Evolutionary conservation across 2,113 vertebrate species (phyloP), one percentile per base, ranked within the genome.

Genomic region (Myodes glareolus): DNA sequence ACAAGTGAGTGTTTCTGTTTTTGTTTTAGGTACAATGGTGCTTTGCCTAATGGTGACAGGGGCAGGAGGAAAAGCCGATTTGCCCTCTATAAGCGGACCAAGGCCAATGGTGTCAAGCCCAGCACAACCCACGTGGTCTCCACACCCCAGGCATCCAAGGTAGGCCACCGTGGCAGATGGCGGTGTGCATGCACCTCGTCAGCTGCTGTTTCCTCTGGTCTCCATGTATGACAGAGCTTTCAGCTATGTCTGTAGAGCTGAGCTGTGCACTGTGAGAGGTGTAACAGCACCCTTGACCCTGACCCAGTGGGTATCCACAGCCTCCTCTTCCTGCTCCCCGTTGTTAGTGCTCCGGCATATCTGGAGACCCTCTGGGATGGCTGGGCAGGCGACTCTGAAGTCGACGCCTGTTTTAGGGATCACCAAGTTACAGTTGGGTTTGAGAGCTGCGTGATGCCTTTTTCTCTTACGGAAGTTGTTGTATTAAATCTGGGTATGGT

Each of bases 41-140:
- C 99, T 88, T 99, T 99, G 95, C 99, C 99, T 85, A 99, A 98
- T 16, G 99, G 99, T 97, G 99, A 99, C 98, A 98, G 99, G 95
- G 99, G 99, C 36, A 99, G 99, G 96, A 99, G 99, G 98, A 99
- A 99, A 99, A 99, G 99, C 99, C 99, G 99, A 97, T 99, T 99
- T 98, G 99, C 99, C 75, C 99, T 99, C 63, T 99, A 99, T 91
- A 99, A 99, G 95, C 98, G 99, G 98, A 98, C 98, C 13, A 99
- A 99, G 98, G 99, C 99, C 50, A 99, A 99, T 0, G 99, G 99
- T 36, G 99, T 99, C 97, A 99, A 99, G 96, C 99, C 99, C 88
- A 99, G 99, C 98, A 99, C 99, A 0, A 99, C 99, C 96, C 99
- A 99, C 2, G 99, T 99, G 97, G 99, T 99, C 96, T 99, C 99